phyloP scores from a whole-genome alignment of 2,888 invertebrate genomes.

The Pecten maximus region DNA sequence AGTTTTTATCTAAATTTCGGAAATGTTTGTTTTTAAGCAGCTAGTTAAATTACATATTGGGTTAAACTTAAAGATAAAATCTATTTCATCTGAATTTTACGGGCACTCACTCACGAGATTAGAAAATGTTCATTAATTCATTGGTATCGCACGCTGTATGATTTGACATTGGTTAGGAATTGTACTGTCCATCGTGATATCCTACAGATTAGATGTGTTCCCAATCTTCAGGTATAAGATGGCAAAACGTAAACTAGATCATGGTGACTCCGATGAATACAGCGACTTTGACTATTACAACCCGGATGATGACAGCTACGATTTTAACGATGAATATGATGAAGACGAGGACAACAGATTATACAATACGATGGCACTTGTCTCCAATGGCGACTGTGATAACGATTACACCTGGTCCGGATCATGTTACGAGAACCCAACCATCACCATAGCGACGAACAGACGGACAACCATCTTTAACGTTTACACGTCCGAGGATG shows the following conservation, averaged over 20 bases:
- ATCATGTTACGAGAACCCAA: constrained; percentile 43
- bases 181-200: background rate
- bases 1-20: too few relatives aligned
- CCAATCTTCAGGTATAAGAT: background rate
- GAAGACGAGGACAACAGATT: constrained; percentile 31
- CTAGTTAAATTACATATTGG: too few relatives aligned
- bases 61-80: too few relatives aligned
- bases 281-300: background rate
- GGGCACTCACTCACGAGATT: too few relatives aligned
- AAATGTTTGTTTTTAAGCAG: too few relatives aligned
- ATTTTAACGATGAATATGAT: background rate
- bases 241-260: background rate
- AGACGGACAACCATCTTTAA: background rate
- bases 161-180: background rate
- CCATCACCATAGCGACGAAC: constrained; percentile 41
- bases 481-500: constrained; percentile 26
- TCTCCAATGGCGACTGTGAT: constrained; percentile 47
- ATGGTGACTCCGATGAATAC: background rate
- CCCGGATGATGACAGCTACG: background rate
- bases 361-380: constrained; percentile 31
- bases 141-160: background rate
- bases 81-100: too few relatives aligned
- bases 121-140: too few relatives aligned
- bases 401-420: background rate
- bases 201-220: background rate